Evolutionary conservation across 2,888 invertebrate species (phyloP).

Genomic region (Heteromyza rotundicornis): DNA sequence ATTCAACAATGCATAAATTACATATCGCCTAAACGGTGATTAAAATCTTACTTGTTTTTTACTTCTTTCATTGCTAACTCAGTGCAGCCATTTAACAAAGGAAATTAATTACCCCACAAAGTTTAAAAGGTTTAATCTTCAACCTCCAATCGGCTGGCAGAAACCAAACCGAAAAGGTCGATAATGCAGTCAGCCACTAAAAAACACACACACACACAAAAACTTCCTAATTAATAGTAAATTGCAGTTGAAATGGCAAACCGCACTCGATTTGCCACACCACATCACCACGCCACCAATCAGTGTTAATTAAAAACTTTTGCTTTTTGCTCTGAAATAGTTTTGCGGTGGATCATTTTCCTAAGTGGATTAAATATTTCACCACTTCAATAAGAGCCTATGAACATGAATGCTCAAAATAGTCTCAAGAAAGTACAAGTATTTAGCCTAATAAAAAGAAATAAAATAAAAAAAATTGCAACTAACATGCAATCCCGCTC

Average conservation of each 20-base stretch:
- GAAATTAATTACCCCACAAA: not conserved
- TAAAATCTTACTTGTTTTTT: too few species aligned
- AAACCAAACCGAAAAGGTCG: not conserved
- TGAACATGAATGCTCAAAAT: too few species aligned
- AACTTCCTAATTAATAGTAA: too few species aligned
- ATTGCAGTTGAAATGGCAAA: not conserved
- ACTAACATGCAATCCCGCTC: not conserved
- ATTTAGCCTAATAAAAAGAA: too few species aligned
- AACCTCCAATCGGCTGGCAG: not conserved
- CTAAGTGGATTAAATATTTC: too few species aligned
- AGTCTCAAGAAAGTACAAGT: too few species aligned
- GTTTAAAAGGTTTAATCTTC: too few species aligned
- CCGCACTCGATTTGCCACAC: not conserved
- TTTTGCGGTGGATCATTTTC: not conserved
- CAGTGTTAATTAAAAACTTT: not conserved
- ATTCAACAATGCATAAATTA: not conserved
- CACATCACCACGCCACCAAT: too few species aligned
- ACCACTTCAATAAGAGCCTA: too few species aligned
- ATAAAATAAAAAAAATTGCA: too few species aligned
- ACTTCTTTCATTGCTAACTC: not conserved
- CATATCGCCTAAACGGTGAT: too few species aligned
- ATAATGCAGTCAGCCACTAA: constrained; percentile 2
- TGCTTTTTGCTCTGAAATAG: not conserved
- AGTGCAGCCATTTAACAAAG: not conserved
- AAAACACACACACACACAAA: too few species aligned